These are phyloP conservation scores for Peromyscus polionotus DNA, from an alignment of 2,113 vertebrate species.

Conservation along the genomic window DNA sequence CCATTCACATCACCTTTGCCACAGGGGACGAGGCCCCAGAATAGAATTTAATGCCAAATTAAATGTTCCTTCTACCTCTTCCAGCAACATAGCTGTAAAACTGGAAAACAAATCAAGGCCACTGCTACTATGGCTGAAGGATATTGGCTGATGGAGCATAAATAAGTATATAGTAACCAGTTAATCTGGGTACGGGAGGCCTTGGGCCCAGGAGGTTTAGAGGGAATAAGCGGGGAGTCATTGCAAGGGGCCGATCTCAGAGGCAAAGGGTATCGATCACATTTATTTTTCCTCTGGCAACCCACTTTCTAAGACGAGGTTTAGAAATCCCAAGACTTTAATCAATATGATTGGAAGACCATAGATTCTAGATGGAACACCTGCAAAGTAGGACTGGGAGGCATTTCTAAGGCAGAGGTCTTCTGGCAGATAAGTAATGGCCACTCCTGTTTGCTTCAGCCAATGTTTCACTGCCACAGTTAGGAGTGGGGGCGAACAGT, in stretches of 20 bases:
- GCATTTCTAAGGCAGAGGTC: not conserved
- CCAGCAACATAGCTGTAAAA: conserved; percentile 72
- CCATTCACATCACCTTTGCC: conserved; percentile 81
- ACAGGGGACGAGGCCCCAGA: conserved; percentile 78
- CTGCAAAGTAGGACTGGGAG: not conserved
- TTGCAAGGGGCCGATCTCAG: not conserved
- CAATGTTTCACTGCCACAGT: not conserved
- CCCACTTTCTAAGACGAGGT: not conserved
- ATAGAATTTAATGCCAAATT: conserved; percentile 83
- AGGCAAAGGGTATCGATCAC: not conserved
- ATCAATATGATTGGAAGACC: not conserved
- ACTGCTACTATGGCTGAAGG: conserved; percentile 60
- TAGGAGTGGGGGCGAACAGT: not conserved
- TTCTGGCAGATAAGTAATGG: not conserved
- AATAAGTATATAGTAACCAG: conserved; percentile 40
- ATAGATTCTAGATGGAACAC: not conserved
- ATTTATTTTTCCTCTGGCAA: conserved; percentile 37
- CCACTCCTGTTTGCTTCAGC: not conserved
- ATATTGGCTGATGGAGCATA: conserved; percentile 61
- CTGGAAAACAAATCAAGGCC: conserved; percentile 74
- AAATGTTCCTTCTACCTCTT: conserved; percentile 78
- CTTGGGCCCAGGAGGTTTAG: not conserved
- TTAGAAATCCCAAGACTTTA: conserved; percentile 37
- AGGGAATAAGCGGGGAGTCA: conserved; percentile 9
- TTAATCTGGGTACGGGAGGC: conserved; percentile 25